phyloP scores from a whole-genome alignment of 2,113 vertebrate genomes.

The Gymnorhina tibicen region DNA sequence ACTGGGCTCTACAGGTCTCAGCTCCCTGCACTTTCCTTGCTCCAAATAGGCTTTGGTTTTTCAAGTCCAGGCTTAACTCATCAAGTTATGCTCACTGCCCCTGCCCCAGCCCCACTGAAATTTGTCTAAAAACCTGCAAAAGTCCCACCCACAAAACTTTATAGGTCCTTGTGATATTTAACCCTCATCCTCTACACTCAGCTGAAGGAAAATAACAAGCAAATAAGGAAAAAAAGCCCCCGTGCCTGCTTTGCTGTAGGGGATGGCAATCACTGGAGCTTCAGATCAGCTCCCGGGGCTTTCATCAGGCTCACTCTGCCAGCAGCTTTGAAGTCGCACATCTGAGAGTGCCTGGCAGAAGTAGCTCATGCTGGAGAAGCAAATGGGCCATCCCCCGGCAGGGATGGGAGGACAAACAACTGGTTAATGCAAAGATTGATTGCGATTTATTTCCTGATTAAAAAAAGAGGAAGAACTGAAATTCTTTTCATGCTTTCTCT shows the following conservation, averaged over 20 bases:
- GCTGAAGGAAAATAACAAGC: not conserved
- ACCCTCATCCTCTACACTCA: not conserved
- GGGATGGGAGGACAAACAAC: not conserved
- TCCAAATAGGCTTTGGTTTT: not conserved
- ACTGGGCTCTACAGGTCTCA: not conserved
- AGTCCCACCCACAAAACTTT: not conserved
- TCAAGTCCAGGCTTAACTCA: not conserved
- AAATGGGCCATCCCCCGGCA: not conserved
- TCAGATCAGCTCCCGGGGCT: conserved; percentile 24
- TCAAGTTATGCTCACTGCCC: not conserved
- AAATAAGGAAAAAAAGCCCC: not conserved
- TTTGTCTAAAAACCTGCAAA: not conserved
- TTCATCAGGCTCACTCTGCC: conserved; percentile 39
- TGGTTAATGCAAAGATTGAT: not conserved
- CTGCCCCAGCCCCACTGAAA: not conserved
- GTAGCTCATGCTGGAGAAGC: not conserved
- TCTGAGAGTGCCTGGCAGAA: not conserved
- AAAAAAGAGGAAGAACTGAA: accelerated
- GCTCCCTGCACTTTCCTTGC: not conserved
- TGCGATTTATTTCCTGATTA: not conserved
- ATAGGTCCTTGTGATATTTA: not conserved
- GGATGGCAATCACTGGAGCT: not conserved
- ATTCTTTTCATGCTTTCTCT: not conserved
- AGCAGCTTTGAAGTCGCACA: conserved; percentile 29
- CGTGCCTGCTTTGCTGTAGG: not conserved